Evolutionary conservation across 2,888 invertebrate genomes (phyloP), one percentile per base, ranked within the genome.

Genomic region (Chaetogeoica ovagalla): DNA sequence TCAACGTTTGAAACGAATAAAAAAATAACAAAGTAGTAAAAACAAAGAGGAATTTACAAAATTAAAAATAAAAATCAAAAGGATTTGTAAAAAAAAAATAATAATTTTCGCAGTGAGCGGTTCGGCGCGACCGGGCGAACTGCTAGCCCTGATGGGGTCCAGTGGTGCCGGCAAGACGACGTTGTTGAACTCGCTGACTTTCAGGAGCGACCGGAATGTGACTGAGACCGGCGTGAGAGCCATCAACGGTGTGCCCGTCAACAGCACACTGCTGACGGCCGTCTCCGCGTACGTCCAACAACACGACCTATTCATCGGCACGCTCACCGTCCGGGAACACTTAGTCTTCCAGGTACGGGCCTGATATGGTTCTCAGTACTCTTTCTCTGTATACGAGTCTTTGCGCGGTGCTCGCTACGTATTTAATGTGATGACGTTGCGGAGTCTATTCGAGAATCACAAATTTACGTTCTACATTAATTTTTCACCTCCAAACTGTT

Each of bases 141-240:
- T 96, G 48, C 87, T 96, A 68, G 95, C 95, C 2, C 92, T 96
- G 69, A 91, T 96, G 91, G 96, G 96, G 0, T 92, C 94, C 0
- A 94, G 94, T 48, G 97, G 97, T 0, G 95, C 97, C 0, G 97
- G 97, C 2, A 98, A 98, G 88, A 97, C 97, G 0, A 97, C 97
- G 0, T 89, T 98, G 5, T 88, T 98, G 81, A 97, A 98, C 86
- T 91, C 95, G 0, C 86, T 98, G 83, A 96, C 95, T 9, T 94
- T 93, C 86, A 90, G 94, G 39, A 91, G 93, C n/a, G 88, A 91
- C 0, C 88, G 89, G 48, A 91, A 91, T 4, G 89, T 94, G 3
- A 89, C 90, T 23, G 89, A 93, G 65, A 88, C 88, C 19, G 90
- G 90, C 17, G 85, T 87, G 39, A 86, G 90, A 83, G 88, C 88